These are phyloP conservation scores for Percina caprodes DNA, from an alignment of 2,113 vertebrate genomes.

Conservation along the genomic window DNA sequence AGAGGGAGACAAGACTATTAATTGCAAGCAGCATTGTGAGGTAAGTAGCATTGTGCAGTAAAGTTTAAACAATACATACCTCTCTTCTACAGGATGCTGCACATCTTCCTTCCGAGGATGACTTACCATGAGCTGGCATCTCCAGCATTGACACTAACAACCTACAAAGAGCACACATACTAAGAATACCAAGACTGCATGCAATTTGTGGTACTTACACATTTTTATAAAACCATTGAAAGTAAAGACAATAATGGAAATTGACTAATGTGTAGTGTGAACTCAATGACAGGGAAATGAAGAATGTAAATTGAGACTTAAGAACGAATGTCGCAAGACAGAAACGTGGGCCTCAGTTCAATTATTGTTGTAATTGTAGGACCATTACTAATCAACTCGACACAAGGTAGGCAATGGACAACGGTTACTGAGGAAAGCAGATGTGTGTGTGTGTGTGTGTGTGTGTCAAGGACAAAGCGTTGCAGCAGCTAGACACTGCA, in stretches of 20 bases:
- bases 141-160: slow-evolving; percentile 67
- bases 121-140: slow-evolving; percentile 66
- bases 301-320: not conserved
- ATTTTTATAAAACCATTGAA: not conserved
- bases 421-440: not conserved
- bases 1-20: not conserved
- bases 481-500: not conserved
- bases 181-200: slow-evolving; percentile 66
- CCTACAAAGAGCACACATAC: slow-evolving; percentile 79
- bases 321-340: not conserved
- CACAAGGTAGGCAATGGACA: slow-evolving; percentile 17
- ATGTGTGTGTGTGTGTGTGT: not conserved
- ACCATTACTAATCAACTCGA: not conserved
- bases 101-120: slow-evolving; percentile 37
- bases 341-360: not conserved
- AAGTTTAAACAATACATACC: slow-evolving; percentile 34
- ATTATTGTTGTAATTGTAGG: not conserved
- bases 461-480: too few species aligned
- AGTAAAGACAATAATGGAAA: not conserved
- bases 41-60: not conserved
- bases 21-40: not conserved
- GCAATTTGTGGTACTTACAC: slow-evolving; percentile 11
- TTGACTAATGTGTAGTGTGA: not conserved
- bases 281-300: slow-evolving; percentile 12
- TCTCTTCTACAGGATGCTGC: slow-evolving; percentile 4